Base-by-base conservation (phyloP, 2,888 invertebrate species). In the Noctua fimbriata region DNA sequence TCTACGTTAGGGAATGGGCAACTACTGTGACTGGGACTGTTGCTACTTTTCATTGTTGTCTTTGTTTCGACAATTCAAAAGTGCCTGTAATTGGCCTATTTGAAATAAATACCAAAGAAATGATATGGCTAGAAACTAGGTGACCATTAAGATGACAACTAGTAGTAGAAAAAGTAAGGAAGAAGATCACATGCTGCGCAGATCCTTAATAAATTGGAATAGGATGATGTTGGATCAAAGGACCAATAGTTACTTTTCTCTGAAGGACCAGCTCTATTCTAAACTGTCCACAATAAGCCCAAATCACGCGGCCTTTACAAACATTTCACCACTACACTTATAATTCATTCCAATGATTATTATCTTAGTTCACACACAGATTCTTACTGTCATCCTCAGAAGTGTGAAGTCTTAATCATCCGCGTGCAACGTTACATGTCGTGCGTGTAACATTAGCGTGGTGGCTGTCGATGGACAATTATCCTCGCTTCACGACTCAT, bases 381-480 rank as follows among this genome's bases (percentile, higher is more conserved):
- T 76, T 36, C 52, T 16, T 24, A 55, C 7, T 65, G 49, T 60
- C 52, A 58, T 52, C 44, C 5, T 18, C 0, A 55, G 18, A 77
- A 73, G 70, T 84, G 71, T 71, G 63, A 73, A 83, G 73, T 16
- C 66, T 65, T 70, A 66, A 69, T 67, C 47, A 75, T n/a, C 79
- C 73, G 83, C 89, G 83, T 88, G 86, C 69, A 73, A 83, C 76
- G 72, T 67, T 71, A 58, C 47, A 28, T 76, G 79, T 83, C 89
- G 81, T 88, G 89, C 89, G 83, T 88, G 78, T n/a, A 76, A 63
- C 69, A 84, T 89, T 79, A 72, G 78, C 82, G 70, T 82, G 77
- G 78, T 72, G 63, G 69, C 88, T 78, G 88, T 89, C 88, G 80
- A 88, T 84, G 88, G 60, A 69, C 86, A 81, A 86, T 89, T 89